Evolutionary conservation across 2,113 vertebrate species (phyloP), one percentile per base, ranked within the genome.

Genomic region (Aramus guarauna): DNA sequence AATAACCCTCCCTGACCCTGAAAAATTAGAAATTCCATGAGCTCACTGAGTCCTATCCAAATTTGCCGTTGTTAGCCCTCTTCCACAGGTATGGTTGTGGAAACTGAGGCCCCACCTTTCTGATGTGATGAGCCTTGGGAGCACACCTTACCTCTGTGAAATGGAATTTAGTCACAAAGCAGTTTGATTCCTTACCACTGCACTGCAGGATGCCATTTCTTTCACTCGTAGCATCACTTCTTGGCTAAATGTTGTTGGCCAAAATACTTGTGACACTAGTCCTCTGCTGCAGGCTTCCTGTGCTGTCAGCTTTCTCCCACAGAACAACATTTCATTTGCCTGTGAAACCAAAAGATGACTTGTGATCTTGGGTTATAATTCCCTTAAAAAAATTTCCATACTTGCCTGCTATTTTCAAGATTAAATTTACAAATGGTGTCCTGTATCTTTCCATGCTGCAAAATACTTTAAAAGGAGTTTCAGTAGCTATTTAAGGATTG

Each of bases 251-350:
- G 99, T 99, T 45, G 99, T 99, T n/a, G 99, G 99, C 99, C 99
- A 99, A 96, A 99, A 99, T 83, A 99, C 99, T 96, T 99, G 99
- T 5, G 99, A 99, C 86, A 99, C 99, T 23, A 99, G 98, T 43
- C 99, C 99, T 94, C 99, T 98, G 97, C 99, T 99, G 96, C 99
- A 99, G 0, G 99, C 99, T 96, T 99, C 99, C 95, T 99, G 99
- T 22, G 99, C 99, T 0, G 99, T 99, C 47, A 99, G 98, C 95
- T 99, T 99, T 95, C 99, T 98, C 69, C 99, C 99, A 83, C 99
- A 99, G 97, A 99, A 99, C 86, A 99, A 93, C 99, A 99, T 99
- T 97, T 99, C 99, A 32, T 99, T 99, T 95, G 99, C 99, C 99
- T 99, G 97, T 7, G 97, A 97, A 88, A 92, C 36, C 88, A 91